phyloP scores from a whole-genome alignment of 23 tunicate genomes.

The Trididemnum clinides region DNA sequence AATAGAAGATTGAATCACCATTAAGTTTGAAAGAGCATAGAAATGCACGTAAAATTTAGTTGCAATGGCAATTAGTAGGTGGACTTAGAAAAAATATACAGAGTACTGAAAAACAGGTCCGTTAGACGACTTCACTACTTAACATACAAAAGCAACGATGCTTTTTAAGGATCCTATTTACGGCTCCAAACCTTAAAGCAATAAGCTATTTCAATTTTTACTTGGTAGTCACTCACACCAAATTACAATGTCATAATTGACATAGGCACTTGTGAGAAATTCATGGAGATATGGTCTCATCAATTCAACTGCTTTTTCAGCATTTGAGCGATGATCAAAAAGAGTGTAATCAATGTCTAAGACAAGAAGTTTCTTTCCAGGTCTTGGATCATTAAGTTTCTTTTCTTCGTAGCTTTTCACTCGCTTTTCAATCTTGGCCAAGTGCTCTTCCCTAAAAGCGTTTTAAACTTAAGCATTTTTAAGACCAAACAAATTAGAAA shows the following conservation, averaged over 20 bases:
- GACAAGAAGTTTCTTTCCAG: constrained; percentile 90
- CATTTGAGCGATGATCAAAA: constrained; percentile 92
- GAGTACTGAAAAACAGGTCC: no score
- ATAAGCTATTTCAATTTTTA: no score
- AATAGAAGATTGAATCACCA: no score
- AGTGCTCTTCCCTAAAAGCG: constrained; percentile 62
- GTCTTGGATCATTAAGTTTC: constrained; percentile 78
- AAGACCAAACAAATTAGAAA: no score
- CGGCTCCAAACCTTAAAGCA: no score
- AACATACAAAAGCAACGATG: no score
- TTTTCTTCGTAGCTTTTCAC: constrained; percentile 61
- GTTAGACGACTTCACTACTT: no score
- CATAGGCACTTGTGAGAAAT: constrained; percentile 82
- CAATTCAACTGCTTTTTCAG: constrained; percentile 75
- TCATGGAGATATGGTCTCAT: constrained; percentile 97
- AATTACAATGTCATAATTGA: constrained; percentile 86
- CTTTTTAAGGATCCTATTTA: no score
- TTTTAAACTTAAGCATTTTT: constrained; percentile 44
- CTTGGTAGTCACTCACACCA: constrained; percentile 99
- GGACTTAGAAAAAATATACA: no score
- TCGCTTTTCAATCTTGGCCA: constrained; percentile 81
- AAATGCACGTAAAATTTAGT: no score
- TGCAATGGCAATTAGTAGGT: no score
- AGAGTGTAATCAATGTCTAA: constrained; percentile 93
- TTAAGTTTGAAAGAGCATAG: no score